Conservation (phyloP, 2,888 invertebrate species). For the Eupelmus urozonus region DNA sequence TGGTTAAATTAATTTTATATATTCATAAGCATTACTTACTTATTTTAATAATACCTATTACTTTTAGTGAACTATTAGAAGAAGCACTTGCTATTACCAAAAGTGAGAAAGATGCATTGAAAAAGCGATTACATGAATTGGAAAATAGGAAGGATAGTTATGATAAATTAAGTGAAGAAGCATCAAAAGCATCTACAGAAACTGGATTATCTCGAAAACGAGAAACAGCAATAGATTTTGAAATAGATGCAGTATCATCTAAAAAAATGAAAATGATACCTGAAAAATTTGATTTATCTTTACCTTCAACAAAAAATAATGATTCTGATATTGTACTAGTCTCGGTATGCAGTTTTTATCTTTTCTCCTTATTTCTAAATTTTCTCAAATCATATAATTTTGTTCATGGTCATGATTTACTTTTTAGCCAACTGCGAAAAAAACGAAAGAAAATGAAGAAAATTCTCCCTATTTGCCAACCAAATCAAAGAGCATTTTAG, state of each 20-base stretch:
- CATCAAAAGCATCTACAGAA: slow-evolving; percentile 3
- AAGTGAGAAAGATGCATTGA: slow-evolving; percentile 42
- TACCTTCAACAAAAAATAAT: slow-evolving; percentile 5
- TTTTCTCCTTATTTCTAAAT: neutral
- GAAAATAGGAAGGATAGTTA: slow-evolving; percentile 2
- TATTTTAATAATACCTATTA: too few relatives aligned
- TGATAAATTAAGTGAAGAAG: slow-evolving; percentile 21
- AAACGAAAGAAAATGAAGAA: slow-evolving; percentile 60
- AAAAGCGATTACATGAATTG: slow-evolving; percentile 16
- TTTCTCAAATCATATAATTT: neutral
- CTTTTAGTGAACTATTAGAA: slow-evolving; percentile 52
- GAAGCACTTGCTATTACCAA: slow-evolving; percentile 36
- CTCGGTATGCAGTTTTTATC: slow-evolving; percentile 25
- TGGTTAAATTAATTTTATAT: neutral
- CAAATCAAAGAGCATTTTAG: slow-evolving; percentile 59
- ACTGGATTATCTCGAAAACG: slow-evolving; percentile 48
- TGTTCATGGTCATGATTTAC: slow-evolving; percentile 2
- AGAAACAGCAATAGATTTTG: neutral
- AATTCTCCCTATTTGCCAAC: slow-evolving; percentile 63
- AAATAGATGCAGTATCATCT: slow-evolving; percentile 8
- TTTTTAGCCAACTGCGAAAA: slow-evolving; percentile 48
- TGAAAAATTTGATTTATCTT: slow-evolving; percentile 10
- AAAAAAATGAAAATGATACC: slow-evolving; percentile 35
- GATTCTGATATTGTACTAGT: slow-evolving; percentile 38
- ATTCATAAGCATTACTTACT: neutral